phyloP scores from a whole-genome alignment of 1,140 invertebrate species.

The Drosophila triauraria region DNA sequence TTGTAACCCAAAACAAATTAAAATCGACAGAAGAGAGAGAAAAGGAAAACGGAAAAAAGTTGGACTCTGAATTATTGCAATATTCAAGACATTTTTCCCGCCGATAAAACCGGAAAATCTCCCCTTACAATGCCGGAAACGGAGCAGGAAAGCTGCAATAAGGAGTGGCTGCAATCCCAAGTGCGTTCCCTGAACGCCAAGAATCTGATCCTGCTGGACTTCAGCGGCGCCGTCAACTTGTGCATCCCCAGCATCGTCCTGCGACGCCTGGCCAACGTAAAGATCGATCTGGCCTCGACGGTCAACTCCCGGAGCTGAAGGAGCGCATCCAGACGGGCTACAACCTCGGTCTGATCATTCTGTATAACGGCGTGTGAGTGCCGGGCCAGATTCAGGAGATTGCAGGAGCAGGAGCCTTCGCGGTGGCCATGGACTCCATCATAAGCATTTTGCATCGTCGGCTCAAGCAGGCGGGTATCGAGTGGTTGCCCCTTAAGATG shows the following conservation, averaged over 20 bases:
- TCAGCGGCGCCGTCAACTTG: constrained; percentile 94
- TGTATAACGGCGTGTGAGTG: constrained; percentile 89
- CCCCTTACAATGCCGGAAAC: constrained; percentile 81
- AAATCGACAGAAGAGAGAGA: constrained; percentile 6
- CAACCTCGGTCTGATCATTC: constrained; percentile 89
- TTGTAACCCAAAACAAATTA: constrained; percentile 56
- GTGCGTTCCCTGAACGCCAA: constrained; percentile 86
- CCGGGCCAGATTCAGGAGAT: constrained; percentile 78
- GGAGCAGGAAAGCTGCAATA: constrained; percentile 87
- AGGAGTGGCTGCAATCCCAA: constrained; percentile 90
- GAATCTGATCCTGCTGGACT: constrained; percentile 92
- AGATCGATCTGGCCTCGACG: constrained; percentile 93
- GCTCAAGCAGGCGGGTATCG: constrained; percentile 92
- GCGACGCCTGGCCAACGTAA: constrained; percentile 92
- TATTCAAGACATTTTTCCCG: constrained; percentile 4
- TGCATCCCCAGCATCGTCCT: constrained; percentile 96
- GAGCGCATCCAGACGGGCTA: constrained; percentile 90
- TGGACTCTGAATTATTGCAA: constrained; percentile 20
- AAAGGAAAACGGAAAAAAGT: constrained; percentile 15
- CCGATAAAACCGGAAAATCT: constrained; percentile 14
- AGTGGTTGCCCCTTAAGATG: constrained; percentile 92
- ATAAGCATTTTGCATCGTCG: constrained; percentile 90
- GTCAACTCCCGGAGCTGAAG: constrained; percentile 94
- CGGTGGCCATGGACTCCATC: constrained; percentile 67
- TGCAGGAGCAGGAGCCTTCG: constrained; percentile 66